Evolutionary conservation across 2,113 vertebrate species (phyloP), one percentile per base, ranked within the genome.

Genomic region (Oryzias curvinotus): DNA sequence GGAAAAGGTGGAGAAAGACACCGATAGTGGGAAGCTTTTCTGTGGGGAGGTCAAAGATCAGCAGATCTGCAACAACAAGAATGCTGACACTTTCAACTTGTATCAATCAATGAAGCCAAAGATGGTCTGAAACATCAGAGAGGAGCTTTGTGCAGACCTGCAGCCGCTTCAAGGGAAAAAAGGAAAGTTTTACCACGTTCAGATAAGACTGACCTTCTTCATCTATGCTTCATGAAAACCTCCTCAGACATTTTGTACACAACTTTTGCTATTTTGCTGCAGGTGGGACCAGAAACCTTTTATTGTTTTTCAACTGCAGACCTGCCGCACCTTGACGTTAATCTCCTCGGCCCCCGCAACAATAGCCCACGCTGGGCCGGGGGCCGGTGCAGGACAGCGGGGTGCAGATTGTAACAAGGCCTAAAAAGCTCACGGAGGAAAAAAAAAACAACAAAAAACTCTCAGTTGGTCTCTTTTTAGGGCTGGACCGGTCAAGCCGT

Each of bases 311-410:
- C 88, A 80, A 82, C 89, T 12, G 53, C 5, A 15, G 36, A 52
- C 68, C 66, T 71, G 78, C 68, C 79, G 46, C 69, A 65, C 68
- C 50, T 55, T 78, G 71, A 62, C 67, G 62, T 78, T 76, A 85
- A 85, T 80, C 79, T 65, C 62, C 19, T 43, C 14, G 5, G 58
- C 60, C 63, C 47, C 50, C 21, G 54, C n/a, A 65, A 78, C 65
- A 47, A 30, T 7, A 51, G 45, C 51, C 52, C 85, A 72, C 4
- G 51, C 82, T 78, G 85, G 65, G 75, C 47, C 14, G 7, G 64
- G 69, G 66, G 25, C 47, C 4, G 23, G 19, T 50, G 75, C 76
- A 56, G 72, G 49, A 56, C 71, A 15, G 63, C 52, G 7, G 75
- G 73, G 63, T n/a, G 46, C 52, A 6, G 16, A 52, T 56, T 42